Base-by-base conservation (phyloP, 2,888 invertebrate species). In the Microchrysa polita region DNA sequence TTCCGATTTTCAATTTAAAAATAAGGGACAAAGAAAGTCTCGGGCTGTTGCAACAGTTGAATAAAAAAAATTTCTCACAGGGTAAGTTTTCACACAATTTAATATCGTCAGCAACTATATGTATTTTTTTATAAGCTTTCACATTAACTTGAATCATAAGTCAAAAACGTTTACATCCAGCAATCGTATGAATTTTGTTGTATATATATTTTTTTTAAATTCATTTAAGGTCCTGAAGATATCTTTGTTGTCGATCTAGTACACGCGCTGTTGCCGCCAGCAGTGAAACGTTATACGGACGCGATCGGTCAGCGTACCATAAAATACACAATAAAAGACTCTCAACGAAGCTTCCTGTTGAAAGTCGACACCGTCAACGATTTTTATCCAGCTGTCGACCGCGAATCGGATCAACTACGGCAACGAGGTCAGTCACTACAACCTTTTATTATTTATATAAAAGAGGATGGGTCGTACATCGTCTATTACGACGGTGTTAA, bases 11-110 rank as follows among this genome's bases (percentile, higher is more conserved):
- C 12, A 52, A 52, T 52, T 52, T 10, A 16, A 52, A 52, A 14
- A 16, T 52, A 52, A 52, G 16, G 12, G 52, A 52, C 12, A 52
- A 52, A 52, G 52, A 52, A 52, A 52, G 52, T 52, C 52, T 52
- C 16, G 16, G 14, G 12, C 16, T 52, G 52, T 14, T 52, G 52
- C 5, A 52, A 16, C 12, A 5, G 5, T 52, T 16, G 12, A 14
- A 52, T 14, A 52, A 52, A 1, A 16, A 16, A 10, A 14, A 52
- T 10, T 16, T 34, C 27, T 34, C 27, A 34, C 27, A 34, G 27
- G 27, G 27, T 34, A 34, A 34, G n/a, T n/a, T n/a, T n/a, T n/a
- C n/a, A n/a, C n/a, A 34, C 27, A 34, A 34, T 34, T 34, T 5
- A 34, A 5, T 34, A 34, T 34, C 7, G 27, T 34, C 27, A 34